Evolutionary conservation across 2,888 invertebrate genomes (phyloP), one percentile per base, ranked within the genome.

Genomic region (Acanthoscelides obtectus): DNA sequence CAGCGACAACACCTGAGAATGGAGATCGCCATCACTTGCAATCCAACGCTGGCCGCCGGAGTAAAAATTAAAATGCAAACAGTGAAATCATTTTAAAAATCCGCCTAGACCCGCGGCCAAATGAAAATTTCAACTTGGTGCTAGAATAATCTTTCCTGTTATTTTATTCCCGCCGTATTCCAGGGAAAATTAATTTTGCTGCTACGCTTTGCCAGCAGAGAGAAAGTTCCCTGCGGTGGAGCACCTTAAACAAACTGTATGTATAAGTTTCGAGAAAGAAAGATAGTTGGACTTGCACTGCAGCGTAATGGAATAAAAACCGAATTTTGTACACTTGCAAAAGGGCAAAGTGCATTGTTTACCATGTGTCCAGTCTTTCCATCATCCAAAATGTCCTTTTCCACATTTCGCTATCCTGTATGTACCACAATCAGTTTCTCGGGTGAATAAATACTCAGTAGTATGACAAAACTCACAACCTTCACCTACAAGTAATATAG

Each of bases 161-260:
- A 77, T 80, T 78, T 78, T 76, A 78, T 77, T 78, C 74, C 72
- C 76, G 73, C 45, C 45, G 45, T 45, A 45, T 78, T 77, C 74
- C 73, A 75, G 73, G 73, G 77, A 74, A 78, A 78, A 79, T 79
- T 79, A 78, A 79, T 78, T 79, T 77, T 72, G 17, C 45, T 12
- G 45, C 12, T 45, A 45, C 45, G 45, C 45, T 45, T 45, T 45
- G 45, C 45, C 45, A 45, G 12, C 45, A 45, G 12, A 45, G 45
- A 45, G 45, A 45, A 3, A 45, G 45, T 45, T 45, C 12, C 45
- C 17, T 45, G 45, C 45, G 12, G 5, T 45, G 45, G 45, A 45
- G 45, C 45, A 45, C 45, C 45, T 45, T 45, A 12, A 45, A 45
- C 45, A 45, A 45, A 45, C 45, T 45, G 45, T 12, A 12, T 45